A percentile compares a stretch with the other conserved stretches of the same genome.
Evolutionary conservation across 2,888 invertebrate species (phyloP).

Genomic region (Agrochola litura): DNA sequence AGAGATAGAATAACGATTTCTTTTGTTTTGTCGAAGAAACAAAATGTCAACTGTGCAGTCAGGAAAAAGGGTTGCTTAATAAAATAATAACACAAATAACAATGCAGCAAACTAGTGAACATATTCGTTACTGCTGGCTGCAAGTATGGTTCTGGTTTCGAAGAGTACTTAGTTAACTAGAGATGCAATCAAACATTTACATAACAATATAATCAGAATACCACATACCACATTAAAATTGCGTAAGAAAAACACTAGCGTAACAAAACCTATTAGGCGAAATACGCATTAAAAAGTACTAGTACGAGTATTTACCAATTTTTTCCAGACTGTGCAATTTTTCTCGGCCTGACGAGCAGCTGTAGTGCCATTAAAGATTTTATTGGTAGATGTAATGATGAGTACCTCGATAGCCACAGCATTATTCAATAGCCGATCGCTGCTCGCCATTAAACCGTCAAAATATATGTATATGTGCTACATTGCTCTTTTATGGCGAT

Average conservation of each 20-base stretch:
- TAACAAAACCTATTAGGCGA: slow-evolving; percentile 17
- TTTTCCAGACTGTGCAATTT: slow-evolving; percentile 23
- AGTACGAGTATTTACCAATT: slow-evolving; percentile 25
- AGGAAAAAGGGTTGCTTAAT: neutral
- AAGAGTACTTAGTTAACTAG: neutral
- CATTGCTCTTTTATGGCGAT: slow-evolving; percentile 46
- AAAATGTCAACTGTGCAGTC: neutral
- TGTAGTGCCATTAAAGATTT: slow-evolving; percentile 64
- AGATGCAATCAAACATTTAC: neutral
- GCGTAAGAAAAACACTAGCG: slow-evolving; percentile 11
- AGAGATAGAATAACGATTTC: neutral
- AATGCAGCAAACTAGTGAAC: neutral
- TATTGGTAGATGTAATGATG: slow-evolving; percentile 65
- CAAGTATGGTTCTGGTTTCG: neutral
- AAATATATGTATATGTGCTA: slow-evolving; percentile 44
- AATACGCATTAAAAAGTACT: slow-evolving; percentile 21
- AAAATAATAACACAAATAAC: neutral
- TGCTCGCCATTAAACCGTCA: slow-evolving; percentile 32
- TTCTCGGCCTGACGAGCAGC: slow-evolving; percentile 44
- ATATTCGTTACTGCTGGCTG: neutral
- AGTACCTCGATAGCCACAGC: slow-evolving; percentile 54
- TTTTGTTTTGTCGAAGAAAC: neutral
- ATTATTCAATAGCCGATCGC: slow-evolving; percentile 53
- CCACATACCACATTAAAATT: slow-evolving; percentile 13
- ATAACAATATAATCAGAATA: slow-evolving; percentile 23